These are phyloP conservation scores for Phymatocera aterrima DNA, from an alignment of 2,888 invertebrate genomes.

Conservation along the genomic window DNA sequence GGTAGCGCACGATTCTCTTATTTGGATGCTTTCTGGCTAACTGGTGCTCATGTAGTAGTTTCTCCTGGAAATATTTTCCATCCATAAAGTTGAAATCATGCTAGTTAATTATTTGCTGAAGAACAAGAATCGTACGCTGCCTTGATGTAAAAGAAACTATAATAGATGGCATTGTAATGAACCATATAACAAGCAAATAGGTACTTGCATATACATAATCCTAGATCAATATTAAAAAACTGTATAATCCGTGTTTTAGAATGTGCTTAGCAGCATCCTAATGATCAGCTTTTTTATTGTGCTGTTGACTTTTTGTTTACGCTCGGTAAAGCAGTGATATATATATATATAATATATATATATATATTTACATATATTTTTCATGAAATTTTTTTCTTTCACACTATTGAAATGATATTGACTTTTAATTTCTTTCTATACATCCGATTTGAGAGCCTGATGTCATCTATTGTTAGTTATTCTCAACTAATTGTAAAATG, in stretches of 20 bases:
- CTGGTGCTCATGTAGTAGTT: slow-evolving; percentile 23
- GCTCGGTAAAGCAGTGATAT: neutral
- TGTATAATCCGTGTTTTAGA: neutral
- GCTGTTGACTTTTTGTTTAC: neutral
- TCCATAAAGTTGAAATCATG: neutral
- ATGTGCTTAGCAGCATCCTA: neutral
- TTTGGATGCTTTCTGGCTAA: slow-evolving; percentile 16
- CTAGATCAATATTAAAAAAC: neutral
- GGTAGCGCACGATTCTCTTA: slow-evolving; percentile 25
- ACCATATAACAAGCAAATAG: neutral
- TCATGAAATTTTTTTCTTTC: neutral
- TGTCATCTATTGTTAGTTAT: slow-evolving; percentile 38
- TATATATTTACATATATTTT: too few relatives aligned
- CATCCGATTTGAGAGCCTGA: neutral
- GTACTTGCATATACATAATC: neutral
- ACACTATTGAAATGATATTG: neutral
- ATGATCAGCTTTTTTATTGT: neutral
- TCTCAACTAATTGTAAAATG: slow-evolving; percentile 55
- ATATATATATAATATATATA: too few relatives aligned
- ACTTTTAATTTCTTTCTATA: neutral
- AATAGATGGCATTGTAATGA: slow-evolving; percentile 37
- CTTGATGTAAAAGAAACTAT: neutral
- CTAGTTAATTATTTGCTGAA: neutral
- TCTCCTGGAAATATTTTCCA: neutral
- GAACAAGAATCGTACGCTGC: slow-evolving; percentile 11